Base-by-base conservation (phyloP, 2,113 vertebrate species). In the Zosterops hypoxanthus region DNA sequence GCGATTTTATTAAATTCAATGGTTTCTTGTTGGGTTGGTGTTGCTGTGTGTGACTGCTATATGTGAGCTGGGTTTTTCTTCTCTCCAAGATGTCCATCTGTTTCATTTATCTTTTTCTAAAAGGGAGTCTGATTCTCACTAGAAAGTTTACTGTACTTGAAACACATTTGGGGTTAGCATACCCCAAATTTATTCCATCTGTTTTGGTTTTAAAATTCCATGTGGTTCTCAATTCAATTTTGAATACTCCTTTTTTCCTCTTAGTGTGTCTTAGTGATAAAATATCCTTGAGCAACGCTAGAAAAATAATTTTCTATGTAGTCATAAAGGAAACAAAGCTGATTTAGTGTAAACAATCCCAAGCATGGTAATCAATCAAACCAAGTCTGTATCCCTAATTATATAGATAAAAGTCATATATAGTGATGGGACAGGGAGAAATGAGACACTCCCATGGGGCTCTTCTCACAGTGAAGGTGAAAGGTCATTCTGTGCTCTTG, bases 181-280 rank as follows among this genome's bases (percentile, higher is more conserved):
- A 81, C 56, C 71, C 90, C 49, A 88, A 94, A 92, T 92, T 81
- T 81, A 81, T 92, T 88, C 94, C 82, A 85, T 96, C 90, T 96
- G 90, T 15, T 92, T 94, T 82, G 42, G 15, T 71, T 93, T 93
- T 63, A 22, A 93, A 95, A 88, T 82, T 78, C 76, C 28, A 1
- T 83, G 68, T 92, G 93, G 55, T 80, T 95, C 87, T 91, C 88
- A 26, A 63, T 94, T 93, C 87, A 69, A 81, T 90, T 86, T 71
- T 75, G 66, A 92, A 73, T 73, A 72, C 19, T 91, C 24, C 11
- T 36, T 95, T 72, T 63, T 91, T 86, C 71, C 42, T 93, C 47
- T 59, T 92, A 50, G 46, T 4, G 0, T 95, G 50, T 90, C 73
- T 80, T 41, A 93, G 78, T 49, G 71, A 93, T 70, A 92, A 96